phyloP scores from a whole-genome alignment of 2,888 invertebrate genomes.

The Nineta flava region DNA sequence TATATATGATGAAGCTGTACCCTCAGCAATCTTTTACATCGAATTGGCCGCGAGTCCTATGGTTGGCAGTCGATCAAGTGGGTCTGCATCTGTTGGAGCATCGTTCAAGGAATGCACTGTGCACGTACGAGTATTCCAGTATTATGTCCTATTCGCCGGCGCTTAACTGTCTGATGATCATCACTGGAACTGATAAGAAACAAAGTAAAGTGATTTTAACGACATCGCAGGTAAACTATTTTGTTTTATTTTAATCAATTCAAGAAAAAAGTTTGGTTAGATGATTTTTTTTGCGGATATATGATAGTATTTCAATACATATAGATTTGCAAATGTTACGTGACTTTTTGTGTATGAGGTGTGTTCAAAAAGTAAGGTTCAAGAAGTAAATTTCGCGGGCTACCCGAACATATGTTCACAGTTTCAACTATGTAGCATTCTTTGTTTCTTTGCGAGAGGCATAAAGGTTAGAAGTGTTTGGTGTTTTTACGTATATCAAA shows the following conservation, averaged over 20 bases:
- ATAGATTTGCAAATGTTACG: too few species aligned
- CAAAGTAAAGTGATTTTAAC: constrained; percentile 89
- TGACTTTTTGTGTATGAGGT: too few species aligned
- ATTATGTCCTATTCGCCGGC: constrained; percentile 86
- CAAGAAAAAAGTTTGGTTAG: too few species aligned
- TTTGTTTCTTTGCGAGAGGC: too few species aligned
- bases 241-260: not conserved
- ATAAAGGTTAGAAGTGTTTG: too few species aligned
- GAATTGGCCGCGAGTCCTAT: constrained; percentile 83
- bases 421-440: too few species aligned
- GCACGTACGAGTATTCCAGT: constrained; percentile 80
- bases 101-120: constrained; percentile 72
- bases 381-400: too few species aligned
- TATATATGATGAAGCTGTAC: constrained; percentile 9
- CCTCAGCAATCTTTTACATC: constrained; percentile 85
- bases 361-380: too few species aligned
- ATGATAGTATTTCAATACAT: too few species aligned
- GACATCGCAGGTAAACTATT: constrained; percentile 59
- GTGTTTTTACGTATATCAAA: too few species aligned
- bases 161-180: constrained; percentile 82
- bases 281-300: too few species aligned
- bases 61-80: constrained; percentile 85
- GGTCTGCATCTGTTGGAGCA: constrained; percentile 83
- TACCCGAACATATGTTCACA: too few species aligned
- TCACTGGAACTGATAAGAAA: constrained; percentile 77